These are phyloP conservation scores for Anisognathus igniventris DNA, from an alignment of 2,797 vertebrate genomes.

Conservation along the genomic window DNA sequence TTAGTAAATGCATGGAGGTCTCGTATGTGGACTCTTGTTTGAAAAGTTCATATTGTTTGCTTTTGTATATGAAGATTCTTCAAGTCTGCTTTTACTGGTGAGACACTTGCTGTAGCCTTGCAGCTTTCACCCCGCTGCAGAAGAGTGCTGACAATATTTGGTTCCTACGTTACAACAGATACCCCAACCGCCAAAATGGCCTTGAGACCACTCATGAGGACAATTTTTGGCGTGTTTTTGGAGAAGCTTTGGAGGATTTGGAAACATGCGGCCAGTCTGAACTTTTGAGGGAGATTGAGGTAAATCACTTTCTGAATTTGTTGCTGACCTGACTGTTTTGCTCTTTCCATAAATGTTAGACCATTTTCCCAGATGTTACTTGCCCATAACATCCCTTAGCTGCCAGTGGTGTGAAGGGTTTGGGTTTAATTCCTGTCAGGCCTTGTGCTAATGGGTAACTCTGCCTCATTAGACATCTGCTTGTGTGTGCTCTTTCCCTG, in stretches of 20 bases:
- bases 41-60: constrained; percentile 73
- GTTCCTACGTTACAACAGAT: constrained; percentile 97
- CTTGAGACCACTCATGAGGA: constrained; percentile 87
- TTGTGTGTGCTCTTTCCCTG: neutral
- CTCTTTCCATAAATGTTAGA: neutral
- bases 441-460: neutral
- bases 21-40: constrained; percentile 70
- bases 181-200: constrained; percentile 85
- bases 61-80: constrained; percentile 77
- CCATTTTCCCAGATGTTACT: neutral
- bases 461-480: neutral
- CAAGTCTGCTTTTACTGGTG: constrained; percentile 69
- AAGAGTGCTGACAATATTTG: constrained; percentile 87
- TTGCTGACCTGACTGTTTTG: neutral
- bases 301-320: constrained; percentile 50
- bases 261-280: constrained; percentile 97
- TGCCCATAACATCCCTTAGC: neutral
- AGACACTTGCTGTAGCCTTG: constrained; percentile 76
- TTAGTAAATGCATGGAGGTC: constrained; percentile 76
- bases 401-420: neutral
- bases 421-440: neutral
- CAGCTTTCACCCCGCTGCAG: constrained; percentile 73
- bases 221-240: constrained; percentile 90
- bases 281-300: constrained; percentile 96
- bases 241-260: constrained; percentile 94